phyloP scores from a whole-genome alignment of 2,888 invertebrate genomes.

The Melanostoma mellinum region DNA sequence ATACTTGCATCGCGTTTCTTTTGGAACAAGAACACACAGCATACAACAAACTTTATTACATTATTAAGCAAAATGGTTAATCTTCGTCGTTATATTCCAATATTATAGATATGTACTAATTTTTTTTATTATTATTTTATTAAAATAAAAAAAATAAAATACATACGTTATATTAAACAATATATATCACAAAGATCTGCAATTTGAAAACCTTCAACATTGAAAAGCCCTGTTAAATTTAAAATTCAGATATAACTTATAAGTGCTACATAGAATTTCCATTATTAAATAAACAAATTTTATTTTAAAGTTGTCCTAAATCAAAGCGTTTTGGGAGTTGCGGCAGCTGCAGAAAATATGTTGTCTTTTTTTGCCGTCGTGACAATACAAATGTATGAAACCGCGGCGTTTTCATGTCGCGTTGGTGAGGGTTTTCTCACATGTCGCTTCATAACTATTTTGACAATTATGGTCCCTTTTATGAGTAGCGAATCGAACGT shows the following conservation, averaged over 20 bases:
- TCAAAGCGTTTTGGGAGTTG: too few relatives aligned
- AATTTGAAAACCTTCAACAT: conserved; percentile 47
- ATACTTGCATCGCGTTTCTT: conserved; percentile 9
- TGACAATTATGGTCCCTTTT: too few relatives aligned
- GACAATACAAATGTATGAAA: too few relatives aligned
- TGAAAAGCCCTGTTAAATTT: conserved; percentile 38
- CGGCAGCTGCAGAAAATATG: too few relatives aligned
- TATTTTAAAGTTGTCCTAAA: too few relatives aligned
- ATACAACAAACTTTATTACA: conserved; percentile 50
- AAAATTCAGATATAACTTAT: conserved; percentile 60
- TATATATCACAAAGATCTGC: conserved; percentile 36
- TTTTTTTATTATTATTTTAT: conserved; percentile 43
- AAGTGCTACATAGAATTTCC: conserved; percentile 68
- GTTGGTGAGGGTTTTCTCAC: too few relatives aligned
- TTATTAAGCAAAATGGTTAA: conserved; percentile 69
- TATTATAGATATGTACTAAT: conserved; percentile 57
- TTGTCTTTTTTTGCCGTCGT: too few relatives aligned
- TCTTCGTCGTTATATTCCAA: conserved; percentile 69
- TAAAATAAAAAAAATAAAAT: conserved; percentile 40
- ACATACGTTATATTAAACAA: conserved; percentile 51
- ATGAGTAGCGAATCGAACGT: too few relatives aligned
- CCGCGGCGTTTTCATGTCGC: too few relatives aligned
- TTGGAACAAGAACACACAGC: conserved; percentile 50
- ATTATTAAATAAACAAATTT: conserved; percentile 36
- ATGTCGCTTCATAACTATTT: too few relatives aligned